Percentiles rank a stretch among this genome's conserved stretches.
Evolutionary conservation across 2,888 invertebrate species (phyloP).

Genomic region (Alsophila aescularia): DNA sequence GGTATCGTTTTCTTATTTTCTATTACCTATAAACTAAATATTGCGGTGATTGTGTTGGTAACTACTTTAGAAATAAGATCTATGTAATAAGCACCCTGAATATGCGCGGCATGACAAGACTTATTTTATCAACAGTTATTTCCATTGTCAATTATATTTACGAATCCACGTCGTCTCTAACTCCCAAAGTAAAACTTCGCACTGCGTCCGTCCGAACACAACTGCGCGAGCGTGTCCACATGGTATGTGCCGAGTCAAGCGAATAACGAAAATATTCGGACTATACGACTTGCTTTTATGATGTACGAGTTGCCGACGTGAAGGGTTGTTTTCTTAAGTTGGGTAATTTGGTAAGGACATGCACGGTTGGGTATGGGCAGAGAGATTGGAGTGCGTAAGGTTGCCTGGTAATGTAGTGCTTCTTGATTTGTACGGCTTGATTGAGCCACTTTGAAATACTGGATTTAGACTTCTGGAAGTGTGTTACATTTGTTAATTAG

Average conservation of each 20-base stretch:
- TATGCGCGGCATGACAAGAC: no score
- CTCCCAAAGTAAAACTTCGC: conserved; percentile 8
- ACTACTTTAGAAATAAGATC: no score
- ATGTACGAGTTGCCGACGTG: conserved; percentile 28
- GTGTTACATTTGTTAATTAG: no score
- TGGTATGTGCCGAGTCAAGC: conserved; percentile 37
- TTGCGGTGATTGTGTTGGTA: no score
- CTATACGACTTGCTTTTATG: conserved; percentile 38
- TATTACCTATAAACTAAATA: no score
- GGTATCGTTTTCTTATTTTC: no score
- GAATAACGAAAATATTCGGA: conserved; percentile 39
- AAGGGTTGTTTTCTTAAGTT: conserved; percentile 28
- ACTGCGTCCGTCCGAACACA: conserved; percentile 28
- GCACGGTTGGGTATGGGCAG: neutral
- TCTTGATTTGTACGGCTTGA: no score
- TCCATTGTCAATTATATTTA: no score
- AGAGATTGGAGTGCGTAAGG: neutral
- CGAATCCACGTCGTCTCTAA: neutral
- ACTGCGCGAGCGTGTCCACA: conserved; percentile 39
- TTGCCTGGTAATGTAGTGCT: neutral
- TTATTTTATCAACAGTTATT: no score
- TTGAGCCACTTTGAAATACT: no score
- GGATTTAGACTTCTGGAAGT: no score
- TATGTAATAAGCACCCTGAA: no score
- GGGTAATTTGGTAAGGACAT: conserved; percentile 23